Evolutionary conservation across 2,888 invertebrate genomes (phyloP).

Genomic region (Amblyteles armatorius): DNA sequence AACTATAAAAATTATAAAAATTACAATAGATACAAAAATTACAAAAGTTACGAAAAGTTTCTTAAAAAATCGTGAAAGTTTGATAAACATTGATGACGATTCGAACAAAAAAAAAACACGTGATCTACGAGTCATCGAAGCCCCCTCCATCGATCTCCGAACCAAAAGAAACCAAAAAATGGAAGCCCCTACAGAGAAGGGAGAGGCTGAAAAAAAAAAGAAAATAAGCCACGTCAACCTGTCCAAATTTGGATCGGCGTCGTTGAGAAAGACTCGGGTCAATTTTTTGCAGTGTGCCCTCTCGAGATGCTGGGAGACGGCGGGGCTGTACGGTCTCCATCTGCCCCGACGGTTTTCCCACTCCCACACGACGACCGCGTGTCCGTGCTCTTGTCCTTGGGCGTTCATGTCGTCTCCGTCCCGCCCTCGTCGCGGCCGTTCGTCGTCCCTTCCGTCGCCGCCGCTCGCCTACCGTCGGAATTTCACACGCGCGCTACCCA

Average conservation of each 20-base stretch:
- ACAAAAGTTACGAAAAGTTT: too few species aligned
- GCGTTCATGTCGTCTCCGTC: constrained; percentile 75
- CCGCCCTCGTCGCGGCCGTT: too few species aligned
- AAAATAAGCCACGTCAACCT: constrained; percentile 83
- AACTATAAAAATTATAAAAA: too few species aligned
- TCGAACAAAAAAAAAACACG: too few species aligned
- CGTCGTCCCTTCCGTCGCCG: constrained; percentile 5
- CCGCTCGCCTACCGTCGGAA: constrained; percentile 68
- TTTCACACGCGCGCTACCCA: constrained; percentile 76
- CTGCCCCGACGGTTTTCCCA: constrained; percentile 90
- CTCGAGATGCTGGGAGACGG: constrained; percentile 93
- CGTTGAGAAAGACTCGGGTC: constrained; percentile 93
- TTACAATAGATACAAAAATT: too few species aligned
- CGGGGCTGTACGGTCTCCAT: constrained; percentile 95
- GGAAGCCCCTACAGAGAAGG: background rate
- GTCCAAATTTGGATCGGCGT: constrained; percentile 92
- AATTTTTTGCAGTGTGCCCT: constrained; percentile 93
- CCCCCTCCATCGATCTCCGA: too few species aligned
- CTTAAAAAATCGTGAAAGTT: too few species aligned
- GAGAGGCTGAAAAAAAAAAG: constrained; percentile 18
- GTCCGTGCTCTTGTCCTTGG: constrained; percentile 87
- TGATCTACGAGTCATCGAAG: too few species aligned
- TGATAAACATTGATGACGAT: too few species aligned
- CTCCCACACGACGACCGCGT: constrained; percentile 93
- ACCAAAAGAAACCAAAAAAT: background rate